Evolutionary conservation across 1,140 invertebrate genomes (phyloP), one percentile per base, ranked within the genome.

Genomic region (Plodia interpunctella): DNA sequence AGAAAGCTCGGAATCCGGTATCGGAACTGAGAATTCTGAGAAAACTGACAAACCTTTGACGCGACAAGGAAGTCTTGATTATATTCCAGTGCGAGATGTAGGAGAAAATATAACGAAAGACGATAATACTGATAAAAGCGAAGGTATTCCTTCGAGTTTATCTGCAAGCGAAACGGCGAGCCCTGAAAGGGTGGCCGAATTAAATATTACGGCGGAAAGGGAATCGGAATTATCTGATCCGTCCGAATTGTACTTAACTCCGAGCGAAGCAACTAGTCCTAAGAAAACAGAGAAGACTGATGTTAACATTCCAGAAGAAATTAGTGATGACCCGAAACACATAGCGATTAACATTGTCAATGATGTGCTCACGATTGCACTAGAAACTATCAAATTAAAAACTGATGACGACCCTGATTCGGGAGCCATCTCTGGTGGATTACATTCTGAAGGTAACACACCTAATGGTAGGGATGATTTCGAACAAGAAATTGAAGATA

Each of bases 231-330:
- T 90, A 13, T 90, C 89, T 20, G 92, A 93, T 72, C 92, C 88
- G 63, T 92, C 92, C 49, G 92, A 93, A 65, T 87, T 91, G 32
- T 93, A 93, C 72, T 76, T 92, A 55, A 93, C 92, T 57, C 92
- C 92, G 10, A 92, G 91, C 51, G 92, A 92, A 78, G 90, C 86
- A 8, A 90, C 87, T 60, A 90, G 88, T 65, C 90, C 88, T 68
- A 88, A 80, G 66, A 88, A 86, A 82, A 71, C 66, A 60, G 87
- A 89, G 66, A 86, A 89, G 73, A 87, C 89, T 59, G 90, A 91
- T n/a, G 86, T 82, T 1, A 80, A 80, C 19, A 86, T 91, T 57
- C 78, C 91, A 9, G 90, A 91, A 59, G 90, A 92, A 67, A 83
- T 91, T 50, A 86, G 81, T 38, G 91, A 92, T 65, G 91, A 92